Conservation (phyloP, 2,888 invertebrate species). For the Sphecodes monilicornis region DNA sequence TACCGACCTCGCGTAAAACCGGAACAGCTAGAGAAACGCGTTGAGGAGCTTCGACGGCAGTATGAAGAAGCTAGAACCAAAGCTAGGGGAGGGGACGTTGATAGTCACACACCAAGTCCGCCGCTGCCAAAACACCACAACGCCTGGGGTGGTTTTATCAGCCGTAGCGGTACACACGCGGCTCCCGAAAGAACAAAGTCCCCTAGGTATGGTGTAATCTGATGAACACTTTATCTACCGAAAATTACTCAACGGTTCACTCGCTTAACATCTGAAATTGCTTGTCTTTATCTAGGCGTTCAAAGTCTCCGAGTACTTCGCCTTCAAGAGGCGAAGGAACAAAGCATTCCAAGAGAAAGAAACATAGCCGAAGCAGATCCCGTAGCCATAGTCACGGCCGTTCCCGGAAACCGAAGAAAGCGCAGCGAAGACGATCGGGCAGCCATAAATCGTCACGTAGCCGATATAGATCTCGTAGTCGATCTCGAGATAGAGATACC, state of each 20-base stretch:
- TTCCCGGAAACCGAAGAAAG: conserved; percentile 81
- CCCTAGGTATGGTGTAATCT: conserved; percentile 75
- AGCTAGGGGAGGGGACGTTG: conserved; percentile 85
- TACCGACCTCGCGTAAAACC: conserved; percentile 91
- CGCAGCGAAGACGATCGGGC: conserved; percentile 79
- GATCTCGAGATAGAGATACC: conserved; percentile 81
- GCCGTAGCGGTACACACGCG: conserved; percentile 84
- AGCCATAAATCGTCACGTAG: conserved; percentile 82
- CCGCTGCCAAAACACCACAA: conserved; percentile 87
- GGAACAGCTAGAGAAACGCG: conserved; percentile 90
- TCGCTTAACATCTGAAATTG: neutral
- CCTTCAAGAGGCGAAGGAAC: conserved; percentile 78
- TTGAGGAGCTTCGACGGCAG: conserved; percentile 90
- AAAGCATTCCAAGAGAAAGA: conserved; percentile 82
- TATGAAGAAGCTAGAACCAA: conserved; percentile 89
- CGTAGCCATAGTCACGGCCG: conserved; percentile 83
- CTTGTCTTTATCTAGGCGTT: conserved; percentile 69
- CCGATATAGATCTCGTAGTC: conserved; percentile 82
- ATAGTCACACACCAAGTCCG: conserved; percentile 85
- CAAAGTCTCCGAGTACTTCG: conserved; percentile 80
- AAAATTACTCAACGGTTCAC: neutral
- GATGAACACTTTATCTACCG: neutral
- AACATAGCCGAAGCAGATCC: conserved; percentile 84
- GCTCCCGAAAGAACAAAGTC: conserved; percentile 81
- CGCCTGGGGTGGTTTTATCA: conserved; percentile 89